phyloP scores from a whole-genome alignment of 1,140 invertebrate genomes.

The Drosophila prosaltans region DNA sequence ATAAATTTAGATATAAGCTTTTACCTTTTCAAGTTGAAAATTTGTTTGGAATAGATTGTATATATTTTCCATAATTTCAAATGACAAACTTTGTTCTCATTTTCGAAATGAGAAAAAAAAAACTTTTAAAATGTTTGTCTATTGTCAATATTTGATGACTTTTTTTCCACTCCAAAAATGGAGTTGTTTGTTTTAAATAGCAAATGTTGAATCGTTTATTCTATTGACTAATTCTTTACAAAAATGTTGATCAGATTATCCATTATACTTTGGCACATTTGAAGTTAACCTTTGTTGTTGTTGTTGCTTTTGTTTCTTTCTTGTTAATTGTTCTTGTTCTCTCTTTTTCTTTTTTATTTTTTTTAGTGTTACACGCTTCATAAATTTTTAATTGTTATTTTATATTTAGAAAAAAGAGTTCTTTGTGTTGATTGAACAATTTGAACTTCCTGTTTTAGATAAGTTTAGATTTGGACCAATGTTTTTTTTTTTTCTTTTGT shows the following conservation, averaged over 20 bases:
- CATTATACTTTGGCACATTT: conserved; percentile 1
- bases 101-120: conserved; percentile 14
- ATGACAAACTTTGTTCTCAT: no score
- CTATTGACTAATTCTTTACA: conserved; percentile 3
- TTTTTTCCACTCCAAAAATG: conserved; percentile 27
- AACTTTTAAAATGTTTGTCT: conserved; percentile 35
- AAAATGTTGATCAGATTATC: conserved; percentile 12
- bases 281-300: conserved; percentile 3
- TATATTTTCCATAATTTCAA: no score
- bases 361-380: conserved; percentile 43
- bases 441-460: conserved; percentile 53
- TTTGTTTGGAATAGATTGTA: no score
- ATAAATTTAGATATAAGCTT: no score
- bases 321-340: not conserved
- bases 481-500: no score
- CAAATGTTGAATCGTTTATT: not conserved
- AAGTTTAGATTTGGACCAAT: conserved; percentile 17
- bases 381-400: conserved; percentile 35
- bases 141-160: conserved; percentile 29
- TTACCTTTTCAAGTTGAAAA: no score
- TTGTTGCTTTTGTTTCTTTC: not conserved
- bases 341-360: conserved; percentile 36
- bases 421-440: conserved; percentile 25
- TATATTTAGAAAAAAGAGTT: not conserved
- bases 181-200: conserved; percentile 24